Base-by-base conservation (phyloP, 2,113 vertebrate species). In the Pampusana beccarii region DNA sequence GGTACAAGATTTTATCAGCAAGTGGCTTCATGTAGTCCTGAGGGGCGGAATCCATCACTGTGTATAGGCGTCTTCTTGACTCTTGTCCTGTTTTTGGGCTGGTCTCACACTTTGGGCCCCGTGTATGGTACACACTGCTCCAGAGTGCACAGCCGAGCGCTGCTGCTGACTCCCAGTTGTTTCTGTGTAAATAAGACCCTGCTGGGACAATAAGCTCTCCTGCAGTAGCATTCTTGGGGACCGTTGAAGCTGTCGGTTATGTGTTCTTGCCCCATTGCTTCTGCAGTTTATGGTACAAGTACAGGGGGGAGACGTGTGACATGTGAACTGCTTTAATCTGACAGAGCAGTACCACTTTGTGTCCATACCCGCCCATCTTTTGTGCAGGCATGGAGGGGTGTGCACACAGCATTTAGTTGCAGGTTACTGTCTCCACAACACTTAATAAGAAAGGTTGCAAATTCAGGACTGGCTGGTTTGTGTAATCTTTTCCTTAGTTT, bases 401-500 rank as follows among this genome's bases (percentile, higher is more conserved):
- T 48, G 36, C 0, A 7, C 19, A 16, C 12, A 74, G 34, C 13
- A 17, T 71, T 29, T 81, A 51, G 84, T 74, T 18, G n/a, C 0
- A 1, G 33, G 19, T 64, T 92, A 13, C 51, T 74, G 79, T 91
- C 34, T 69, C 31, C 8, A 56, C 16, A 64, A 28, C 13, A 9
- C 81, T 86, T 73, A 42, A 11, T 51, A 66, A 92, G 40, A 71
- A 66, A 72, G 21, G 9, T 93, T 58, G 53, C 14, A 53, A 91
- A 69, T 58, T 79, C 28, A 51, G 86, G 31, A 34, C 62, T 89
- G 7, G 25, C 61, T 92, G 80, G 73, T 65, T 86, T 75, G 72
- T 93, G 70, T 84, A 84, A 86, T 91, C 60, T 44, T 93, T 96
- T 90, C 70, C 88, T 82, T 86, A 72, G 73, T 87, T 80, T 73